These are phyloP conservation scores for Brenthis hecate DNA, from an alignment of 2,888 invertebrate species.

Conservation along the genomic window DNA sequence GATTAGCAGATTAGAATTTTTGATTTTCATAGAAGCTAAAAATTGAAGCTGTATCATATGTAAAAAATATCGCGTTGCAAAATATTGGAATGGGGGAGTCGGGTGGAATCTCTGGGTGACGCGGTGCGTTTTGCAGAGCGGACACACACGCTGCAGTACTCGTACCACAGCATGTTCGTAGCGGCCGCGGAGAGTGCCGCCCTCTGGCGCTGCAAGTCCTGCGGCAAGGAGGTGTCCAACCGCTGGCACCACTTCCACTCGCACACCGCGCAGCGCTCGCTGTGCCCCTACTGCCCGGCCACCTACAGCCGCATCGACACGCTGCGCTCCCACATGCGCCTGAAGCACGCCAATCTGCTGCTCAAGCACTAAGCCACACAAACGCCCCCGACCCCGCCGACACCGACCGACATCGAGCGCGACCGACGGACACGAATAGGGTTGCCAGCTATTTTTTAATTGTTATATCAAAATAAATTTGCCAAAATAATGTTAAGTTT, in stretches of 20 bases:
- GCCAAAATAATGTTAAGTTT: not conserved
- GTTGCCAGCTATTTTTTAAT: slow-evolving; percentile 1
- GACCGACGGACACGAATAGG: slow-evolving; percentile 32
- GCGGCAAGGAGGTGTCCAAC: slow-evolving; percentile 93
- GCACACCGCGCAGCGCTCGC: slow-evolving; percentile 89
- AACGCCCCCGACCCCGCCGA: slow-evolving; percentile 43
- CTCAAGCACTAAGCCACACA: slow-evolving; percentile 67
- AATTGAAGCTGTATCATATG: too few relatives aligned
- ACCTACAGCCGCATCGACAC: slow-evolving; percentile 95
- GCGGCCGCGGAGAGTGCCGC: slow-evolving; percentile 87
- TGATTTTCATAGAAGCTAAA: too few relatives aligned
- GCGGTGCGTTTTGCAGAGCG: slow-evolving; percentile 61
- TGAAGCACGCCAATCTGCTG: slow-evolving; percentile 85
- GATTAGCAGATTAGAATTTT: too few relatives aligned
- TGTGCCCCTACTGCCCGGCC: slow-evolving; percentile 92
- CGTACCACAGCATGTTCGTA: slow-evolving; percentile 93
- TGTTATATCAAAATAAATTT: not conserved
- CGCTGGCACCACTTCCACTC: slow-evolving; percentile 94
- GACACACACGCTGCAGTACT: slow-evolving; percentile 76
- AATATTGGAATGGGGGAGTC: slow-evolving; percentile 13
- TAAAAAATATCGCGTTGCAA: slow-evolving; percentile 26
- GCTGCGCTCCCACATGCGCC: slow-evolving; percentile 89
- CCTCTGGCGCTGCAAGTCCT: slow-evolving; percentile 91
- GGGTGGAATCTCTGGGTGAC: slow-evolving; percentile 21
- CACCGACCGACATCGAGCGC: slow-evolving; percentile 30